Base-by-base conservation (phyloP, 2,888 invertebrate genomes). In the Rhodophaea formosa region DNA sequence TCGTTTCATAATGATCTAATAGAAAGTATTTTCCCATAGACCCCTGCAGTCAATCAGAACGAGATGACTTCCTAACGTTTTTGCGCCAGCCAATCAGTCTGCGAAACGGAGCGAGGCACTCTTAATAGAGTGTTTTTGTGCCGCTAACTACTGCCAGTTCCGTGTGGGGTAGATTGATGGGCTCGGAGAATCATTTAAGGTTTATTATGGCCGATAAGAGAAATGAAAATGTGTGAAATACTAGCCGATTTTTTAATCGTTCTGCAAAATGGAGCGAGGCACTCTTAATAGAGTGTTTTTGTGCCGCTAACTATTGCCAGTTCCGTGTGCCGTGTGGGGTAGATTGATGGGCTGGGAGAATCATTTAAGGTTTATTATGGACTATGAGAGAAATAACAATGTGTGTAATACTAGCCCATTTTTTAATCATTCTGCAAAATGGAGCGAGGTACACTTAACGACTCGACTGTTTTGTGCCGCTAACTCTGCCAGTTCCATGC, bases 21-120 rank as follows among this genome's bases (percentile, higher is more conserved):
- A 49, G 32, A 49, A 32, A 49, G 30, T 32, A 49, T 32, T 32
- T 7, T 49, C 30, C 49, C 49, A 75, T 76, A 75, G 70, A 68
- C 71, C 72, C 69, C 70, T 75, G 70, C 77, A 73, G 57, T 77
- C 71, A 72, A 59, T 70, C 72, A 77, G 79, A 80, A 78, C 78
- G 73, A 64, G 65, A 66, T 59, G 60, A 75, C 77, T 87, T 88
- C 88, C 88, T 80, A 65, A 63, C 68, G 64, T 85, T 87, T 86
- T 84, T 84, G 74, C 67, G 16, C 60, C 60, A 61, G 60, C 62
- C 85, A 84, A 86, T 87, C 84, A 81, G 64, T 57, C 57, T 62
- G 71, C 69, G 80, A 86, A 88, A 79, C 86, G 82, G 86, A 86
- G 82, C 87, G 83, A 59, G 68, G 68, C 75, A 58, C 60, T 65